Evolutionary conservation across 2,888 invertebrate species (phyloP).

Genomic region (Serripes groenlandicus): DNA sequence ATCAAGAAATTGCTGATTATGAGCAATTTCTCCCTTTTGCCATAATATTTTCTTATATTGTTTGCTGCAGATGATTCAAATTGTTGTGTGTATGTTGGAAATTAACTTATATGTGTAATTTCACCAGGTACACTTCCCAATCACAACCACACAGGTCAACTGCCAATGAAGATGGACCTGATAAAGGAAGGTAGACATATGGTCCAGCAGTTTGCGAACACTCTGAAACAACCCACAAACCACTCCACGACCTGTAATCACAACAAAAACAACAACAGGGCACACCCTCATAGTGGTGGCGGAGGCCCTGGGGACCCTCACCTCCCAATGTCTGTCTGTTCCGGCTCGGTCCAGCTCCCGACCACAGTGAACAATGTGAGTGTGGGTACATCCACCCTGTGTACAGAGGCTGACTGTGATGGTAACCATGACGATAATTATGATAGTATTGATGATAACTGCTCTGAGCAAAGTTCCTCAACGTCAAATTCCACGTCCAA

Average conservation of each 20-base stretch:
- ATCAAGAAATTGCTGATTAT: no score
- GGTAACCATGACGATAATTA: conserved; percentile 83
- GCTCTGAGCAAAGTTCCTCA: conserved; percentile 87
- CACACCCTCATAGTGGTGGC: background rate
- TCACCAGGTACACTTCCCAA: conserved; percentile 46
- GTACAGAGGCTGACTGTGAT: conserved; percentile 82
- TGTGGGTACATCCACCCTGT: conserved; percentile 79
- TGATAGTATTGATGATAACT: conserved; percentile 86
- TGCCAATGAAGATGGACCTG: conserved; percentile 64
- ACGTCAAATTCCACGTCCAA: conserved; percentile 87
- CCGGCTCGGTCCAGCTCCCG: conserved; percentile 71
- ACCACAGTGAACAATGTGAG: conserved; percentile 80
- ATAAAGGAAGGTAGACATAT: conserved; percentile 69
- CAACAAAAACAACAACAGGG: conserved; percentile 54
- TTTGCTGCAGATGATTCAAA: no score
- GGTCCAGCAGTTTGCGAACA: conserved; percentile 68
- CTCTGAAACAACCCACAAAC: conserved; percentile 54
- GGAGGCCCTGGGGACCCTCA: conserved; percentile 4
- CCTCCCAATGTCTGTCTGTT: conserved; percentile 46
- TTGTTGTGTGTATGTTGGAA: background rate
- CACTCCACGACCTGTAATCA: conserved; percentile 52
- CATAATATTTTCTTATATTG: background rate
- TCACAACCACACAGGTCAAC: conserved; percentile 50
- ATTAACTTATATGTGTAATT: background rate
- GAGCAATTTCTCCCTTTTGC: background rate